phyloP scores from a whole-genome alignment of 2,797 vertebrate species.

The Chaetophractus vellerosus region DNA sequence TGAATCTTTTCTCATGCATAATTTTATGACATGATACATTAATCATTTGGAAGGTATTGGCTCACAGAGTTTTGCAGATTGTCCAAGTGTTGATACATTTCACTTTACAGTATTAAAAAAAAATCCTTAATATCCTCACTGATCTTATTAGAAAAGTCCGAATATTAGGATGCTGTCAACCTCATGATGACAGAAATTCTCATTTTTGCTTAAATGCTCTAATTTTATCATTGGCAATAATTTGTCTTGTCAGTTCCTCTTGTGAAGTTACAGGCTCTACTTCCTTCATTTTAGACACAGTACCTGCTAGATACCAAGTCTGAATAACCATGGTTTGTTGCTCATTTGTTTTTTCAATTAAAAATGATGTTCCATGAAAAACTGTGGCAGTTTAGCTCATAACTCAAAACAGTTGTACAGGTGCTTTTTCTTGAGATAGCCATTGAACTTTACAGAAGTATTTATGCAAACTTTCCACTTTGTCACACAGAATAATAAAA shows the following conservation, averaged over 20 bases:
- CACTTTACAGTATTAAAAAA: neutral
- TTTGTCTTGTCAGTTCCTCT: neutral
- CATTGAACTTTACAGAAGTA: rapidly evolving
- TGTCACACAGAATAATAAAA: neutral
- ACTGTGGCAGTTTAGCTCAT: neutral
- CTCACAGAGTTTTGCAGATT: neutral
- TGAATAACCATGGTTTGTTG: neutral
- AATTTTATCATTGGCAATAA: neutral
- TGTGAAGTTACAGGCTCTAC: neutral
- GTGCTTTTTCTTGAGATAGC: neutral
- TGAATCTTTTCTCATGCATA: neutral
- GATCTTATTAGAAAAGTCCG: neutral
- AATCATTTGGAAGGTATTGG: neutral
- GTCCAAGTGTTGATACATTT: neutral
- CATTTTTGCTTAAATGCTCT: neutral
- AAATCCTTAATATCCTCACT: neutral
- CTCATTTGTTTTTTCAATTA: neutral
- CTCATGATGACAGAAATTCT: neutral
- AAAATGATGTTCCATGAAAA: neutral
- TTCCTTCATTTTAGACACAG: neutral
- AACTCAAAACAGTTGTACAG: neutral
- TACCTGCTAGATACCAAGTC: neutral
- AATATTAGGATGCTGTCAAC: neutral
- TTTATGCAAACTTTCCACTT: neutral
- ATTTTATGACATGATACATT: neutral